Evolutionary conservation across 1,140 invertebrate species (phyloP).

Genomic region (Drosophila burlai): DNA sequence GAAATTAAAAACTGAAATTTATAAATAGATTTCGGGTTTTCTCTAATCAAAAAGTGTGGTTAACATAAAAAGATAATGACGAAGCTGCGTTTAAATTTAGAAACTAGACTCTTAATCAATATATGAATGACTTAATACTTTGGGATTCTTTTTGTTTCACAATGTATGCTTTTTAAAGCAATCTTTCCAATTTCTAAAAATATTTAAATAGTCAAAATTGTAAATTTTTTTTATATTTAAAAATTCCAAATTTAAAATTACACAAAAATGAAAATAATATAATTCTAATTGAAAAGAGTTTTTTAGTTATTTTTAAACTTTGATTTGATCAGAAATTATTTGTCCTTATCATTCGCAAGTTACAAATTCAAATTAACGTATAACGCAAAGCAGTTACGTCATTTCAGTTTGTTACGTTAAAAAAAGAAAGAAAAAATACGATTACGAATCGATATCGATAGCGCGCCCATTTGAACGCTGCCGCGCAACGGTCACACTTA

Average conservation of each 20-base stretch:
- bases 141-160: not conserved
- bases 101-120: constrained; percentile 2
- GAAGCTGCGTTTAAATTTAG: constrained; percentile 14
- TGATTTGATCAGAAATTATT: too few species aligned
- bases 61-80: not conserved
- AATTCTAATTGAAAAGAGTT: too few species aligned
- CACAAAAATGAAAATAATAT: too few species aligned
- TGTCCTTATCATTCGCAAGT: not conserved
- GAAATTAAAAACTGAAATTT: constrained; percentile 6
- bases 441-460: not conserved
- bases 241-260: too few species aligned
- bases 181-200: too few species aligned
- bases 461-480: not conserved
- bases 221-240: too few species aligned
- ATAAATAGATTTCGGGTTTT: constrained; percentile 14
- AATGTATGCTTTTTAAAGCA: too few species aligned
- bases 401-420: not conserved
- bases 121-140: not conserved
- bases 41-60: not conserved
- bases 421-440: not conserved
- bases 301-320: too few species aligned
- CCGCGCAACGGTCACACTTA: not conserved
- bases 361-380: not conserved
- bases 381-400: not conserved
- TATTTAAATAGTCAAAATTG: too few species aligned